Evolutionary conservation across 2,888 invertebrate genomes (phyloP).

Genomic region (Campoletis raptor): DNA sequence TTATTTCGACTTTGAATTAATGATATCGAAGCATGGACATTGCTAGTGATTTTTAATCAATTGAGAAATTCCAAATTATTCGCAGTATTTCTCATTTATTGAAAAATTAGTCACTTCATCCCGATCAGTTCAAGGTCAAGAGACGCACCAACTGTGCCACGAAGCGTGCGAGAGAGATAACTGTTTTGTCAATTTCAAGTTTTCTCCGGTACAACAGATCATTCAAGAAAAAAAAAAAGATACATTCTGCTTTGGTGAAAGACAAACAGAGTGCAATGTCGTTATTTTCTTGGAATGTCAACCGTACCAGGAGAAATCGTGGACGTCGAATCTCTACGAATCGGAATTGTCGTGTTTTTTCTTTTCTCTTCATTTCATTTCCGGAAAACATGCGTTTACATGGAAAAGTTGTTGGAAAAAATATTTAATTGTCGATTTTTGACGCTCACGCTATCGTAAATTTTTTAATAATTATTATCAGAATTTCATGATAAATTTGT

Average conservation of each 20-base stretch:
- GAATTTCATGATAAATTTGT: too few relatives aligned
- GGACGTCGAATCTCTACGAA: background rate
- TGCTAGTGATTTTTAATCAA: too few relatives aligned
- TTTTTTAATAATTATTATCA: too few relatives aligned
- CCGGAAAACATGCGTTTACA: background rate
- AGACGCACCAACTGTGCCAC: background rate
- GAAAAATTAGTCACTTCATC: background rate
- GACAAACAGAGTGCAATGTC: background rate
- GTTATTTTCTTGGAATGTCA: background rate
- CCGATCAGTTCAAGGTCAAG: background rate
- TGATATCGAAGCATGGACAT: too few relatives aligned
- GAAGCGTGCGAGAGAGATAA: background rate
- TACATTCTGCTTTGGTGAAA: background rate
- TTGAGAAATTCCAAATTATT: too few relatives aligned
- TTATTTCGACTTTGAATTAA: too few relatives aligned
- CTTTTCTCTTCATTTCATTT: too few relatives aligned
- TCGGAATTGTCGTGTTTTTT: background rate
- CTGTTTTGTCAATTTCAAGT: background rate
- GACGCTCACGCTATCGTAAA: too few relatives aligned
- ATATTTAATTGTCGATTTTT: too few relatives aligned
- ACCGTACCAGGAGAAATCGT: background rate
- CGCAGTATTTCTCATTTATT: background rate
- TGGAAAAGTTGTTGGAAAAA: background rate
- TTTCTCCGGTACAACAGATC: background rate
- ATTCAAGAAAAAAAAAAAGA: background rate